Conservation (phyloP, 2,113 vertebrate genomes). For the Neolamprologus falcicula region DNA sequence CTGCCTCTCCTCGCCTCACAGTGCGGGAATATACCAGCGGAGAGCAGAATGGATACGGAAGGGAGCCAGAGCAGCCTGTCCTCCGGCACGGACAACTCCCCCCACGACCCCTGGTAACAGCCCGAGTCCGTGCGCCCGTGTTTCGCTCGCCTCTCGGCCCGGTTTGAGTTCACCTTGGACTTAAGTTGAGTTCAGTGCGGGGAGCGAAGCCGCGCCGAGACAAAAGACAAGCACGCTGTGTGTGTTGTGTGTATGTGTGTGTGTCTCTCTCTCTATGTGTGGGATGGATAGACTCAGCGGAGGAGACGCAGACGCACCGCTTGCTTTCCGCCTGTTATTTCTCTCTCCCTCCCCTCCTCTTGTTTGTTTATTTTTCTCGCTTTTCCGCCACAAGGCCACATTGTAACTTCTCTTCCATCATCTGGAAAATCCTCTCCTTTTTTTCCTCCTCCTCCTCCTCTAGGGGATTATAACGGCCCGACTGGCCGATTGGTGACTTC, state of each 20-base stretch:
- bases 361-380: conserved; percentile 46
- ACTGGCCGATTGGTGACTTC: conserved; percentile 63
- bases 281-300: conserved; percentile 55
- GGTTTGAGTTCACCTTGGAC: conserved; percentile 64
- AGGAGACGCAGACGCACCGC: conserved; percentile 51
- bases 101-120: conserved; percentile 90
- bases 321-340: conserved; percentile 15
- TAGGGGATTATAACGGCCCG: conserved; percentile 72
- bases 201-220: conserved; percentile 66
- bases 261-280: conserved; percentile 29
- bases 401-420: conserved; percentile 63
- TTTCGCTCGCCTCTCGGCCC: conserved; percentile 20
- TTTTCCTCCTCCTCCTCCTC: conserved; percentile 21
- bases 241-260: not conserved
- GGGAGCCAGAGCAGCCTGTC: conserved; percentile 91
- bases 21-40: conserved; percentile 72
- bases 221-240: conserved; percentile 70
- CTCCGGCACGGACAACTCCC: conserved; percentile 86
- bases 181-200: conserved; percentile 61
- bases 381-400: conserved; percentile 34
- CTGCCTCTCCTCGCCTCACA: conserved; percentile 70
- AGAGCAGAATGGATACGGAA: conserved; percentile 91
- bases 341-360: not conserved
- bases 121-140: not conserved
- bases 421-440: conserved; percentile 31